Conservation (phyloP, 2,888 invertebrate species). For the Hymenopus coronatus region DNA sequence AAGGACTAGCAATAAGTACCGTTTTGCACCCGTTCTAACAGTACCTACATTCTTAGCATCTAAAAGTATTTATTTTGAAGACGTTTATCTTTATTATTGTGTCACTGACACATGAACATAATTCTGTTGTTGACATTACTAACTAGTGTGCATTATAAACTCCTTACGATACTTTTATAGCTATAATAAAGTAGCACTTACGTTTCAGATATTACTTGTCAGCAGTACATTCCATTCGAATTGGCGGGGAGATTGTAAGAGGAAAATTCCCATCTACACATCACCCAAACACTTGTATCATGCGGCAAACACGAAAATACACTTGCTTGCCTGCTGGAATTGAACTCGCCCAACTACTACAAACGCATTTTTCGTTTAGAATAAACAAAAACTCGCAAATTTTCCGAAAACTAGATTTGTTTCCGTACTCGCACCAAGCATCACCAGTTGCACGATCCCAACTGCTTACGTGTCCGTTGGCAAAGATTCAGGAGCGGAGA, state of each 20-base stretch:
- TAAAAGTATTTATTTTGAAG: neutral
- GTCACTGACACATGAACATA: neutral
- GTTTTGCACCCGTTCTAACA: neutral
- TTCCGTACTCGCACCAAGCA: neutral
- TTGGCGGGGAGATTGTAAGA: neutral
- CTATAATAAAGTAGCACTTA: neutral
- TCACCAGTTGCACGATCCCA: neutral
- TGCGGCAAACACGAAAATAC: neutral
- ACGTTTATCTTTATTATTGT: neutral
- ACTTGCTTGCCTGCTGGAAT: neutral
- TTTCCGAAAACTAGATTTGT: neutral
- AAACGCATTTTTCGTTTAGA: neutral
- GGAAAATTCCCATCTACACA: neutral
- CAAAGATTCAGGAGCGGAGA: constrained; percentile 16
- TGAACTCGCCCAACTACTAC: neutral
- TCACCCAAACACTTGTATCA: neutral
- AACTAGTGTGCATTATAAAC: neutral
- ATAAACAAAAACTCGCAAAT: neutral
- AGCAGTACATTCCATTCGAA: neutral
- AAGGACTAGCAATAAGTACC: neutral
- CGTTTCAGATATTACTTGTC: neutral
- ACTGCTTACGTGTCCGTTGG: constrained; percentile 18
- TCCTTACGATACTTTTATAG: neutral
- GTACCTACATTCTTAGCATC: neutral
- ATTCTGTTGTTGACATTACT: neutral